Evolutionary conservation across 53 echinoderm and acorn worm species (phyloP).

Genomic region (Arbacia lixula): DNA sequence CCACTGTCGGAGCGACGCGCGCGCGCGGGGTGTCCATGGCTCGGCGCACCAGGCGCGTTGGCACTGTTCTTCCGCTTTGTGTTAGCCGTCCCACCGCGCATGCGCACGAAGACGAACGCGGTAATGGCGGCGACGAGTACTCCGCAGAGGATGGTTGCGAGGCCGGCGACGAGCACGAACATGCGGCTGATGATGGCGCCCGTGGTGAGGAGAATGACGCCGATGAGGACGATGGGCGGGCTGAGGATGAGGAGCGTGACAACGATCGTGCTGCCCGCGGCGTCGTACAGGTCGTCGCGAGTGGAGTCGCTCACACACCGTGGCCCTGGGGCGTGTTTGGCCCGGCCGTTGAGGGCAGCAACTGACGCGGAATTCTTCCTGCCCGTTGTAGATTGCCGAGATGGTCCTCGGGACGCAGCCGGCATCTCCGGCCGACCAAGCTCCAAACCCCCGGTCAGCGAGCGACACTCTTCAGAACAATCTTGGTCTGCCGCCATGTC

Average conservation of each 20-base stretch:
- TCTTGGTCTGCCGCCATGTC: too few relatives aligned
- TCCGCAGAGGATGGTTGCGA: conserved; percentile 75
- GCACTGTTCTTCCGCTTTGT: neutral
- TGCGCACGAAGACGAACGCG: conserved; percentile 79
- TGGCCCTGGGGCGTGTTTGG: neutral
- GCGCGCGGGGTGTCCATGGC: neutral
- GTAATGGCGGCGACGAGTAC: conserved; percentile 72
- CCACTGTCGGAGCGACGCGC: conserved; percentile 8
- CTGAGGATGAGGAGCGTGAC: conserved; percentile 83
- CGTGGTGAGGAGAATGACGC: conserved; percentile 75
- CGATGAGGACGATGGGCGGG: conserved; percentile 82
- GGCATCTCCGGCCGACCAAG: too few relatives aligned
- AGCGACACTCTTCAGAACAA: too few relatives aligned
- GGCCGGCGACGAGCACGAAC: conserved; percentile 68
- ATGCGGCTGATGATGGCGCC: conserved; percentile 78
- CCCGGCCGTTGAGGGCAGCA: neutral
- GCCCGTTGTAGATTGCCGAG: too few relatives aligned
- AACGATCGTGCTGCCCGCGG: conserved; percentile 51
- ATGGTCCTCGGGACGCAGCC: too few relatives aligned
- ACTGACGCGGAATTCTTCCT: too few relatives aligned
- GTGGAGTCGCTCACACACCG: conserved; percentile 9
- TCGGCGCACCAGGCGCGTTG: neutral
- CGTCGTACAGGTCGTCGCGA: conserved; percentile 25
- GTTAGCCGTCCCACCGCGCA: conserved; percentile 55
- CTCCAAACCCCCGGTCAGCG: too few relatives aligned